Evolutionary conservation across 1,140 invertebrate genomes (phyloP).

Genomic region (Ceratosolen fusciceps): DNA sequence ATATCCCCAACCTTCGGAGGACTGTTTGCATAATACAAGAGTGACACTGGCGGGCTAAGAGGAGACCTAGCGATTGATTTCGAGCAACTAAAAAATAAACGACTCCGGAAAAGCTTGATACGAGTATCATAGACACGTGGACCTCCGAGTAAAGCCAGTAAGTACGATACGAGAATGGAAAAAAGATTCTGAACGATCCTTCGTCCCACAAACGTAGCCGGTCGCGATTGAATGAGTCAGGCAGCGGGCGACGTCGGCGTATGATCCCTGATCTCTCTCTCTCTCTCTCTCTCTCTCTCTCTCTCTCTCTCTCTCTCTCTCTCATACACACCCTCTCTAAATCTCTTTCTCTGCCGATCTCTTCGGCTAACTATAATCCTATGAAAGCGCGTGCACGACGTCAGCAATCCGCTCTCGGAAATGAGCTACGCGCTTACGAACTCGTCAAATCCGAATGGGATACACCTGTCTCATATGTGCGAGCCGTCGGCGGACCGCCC

Average conservation of each 20-base stretch:
- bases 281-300: constrained; percentile 44
- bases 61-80: not conserved
- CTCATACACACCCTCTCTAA: not conserved
- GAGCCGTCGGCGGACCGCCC: constrained; percentile 69
- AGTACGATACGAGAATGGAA: not conserved
- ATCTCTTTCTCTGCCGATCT: not conserved
- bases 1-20: not conserved
- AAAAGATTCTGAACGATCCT: not conserved
- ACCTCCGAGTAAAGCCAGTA: not conserved
- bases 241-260: constrained; percentile 46
- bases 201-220: constrained; percentile 48
- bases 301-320: not conserved
- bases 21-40: not conserved
- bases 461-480: constrained; percentile 71
- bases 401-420: constrained; percentile 1
- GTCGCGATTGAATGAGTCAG: constrained; percentile 57
- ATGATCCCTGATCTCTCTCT: constrained; percentile 8
- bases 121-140: not conserved
- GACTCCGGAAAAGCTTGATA: not conserved
- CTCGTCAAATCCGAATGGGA: constrained; percentile 71
- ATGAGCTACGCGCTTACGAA: constrained; percentile 62
- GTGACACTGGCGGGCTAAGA: constrained; percentile 32
- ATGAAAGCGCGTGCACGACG: not conserved
- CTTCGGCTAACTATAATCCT: not conserved
- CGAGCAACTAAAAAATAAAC: not conserved